Conservation (phyloP, 2,797 vertebrate species). For the Sparus aurata region DNA sequence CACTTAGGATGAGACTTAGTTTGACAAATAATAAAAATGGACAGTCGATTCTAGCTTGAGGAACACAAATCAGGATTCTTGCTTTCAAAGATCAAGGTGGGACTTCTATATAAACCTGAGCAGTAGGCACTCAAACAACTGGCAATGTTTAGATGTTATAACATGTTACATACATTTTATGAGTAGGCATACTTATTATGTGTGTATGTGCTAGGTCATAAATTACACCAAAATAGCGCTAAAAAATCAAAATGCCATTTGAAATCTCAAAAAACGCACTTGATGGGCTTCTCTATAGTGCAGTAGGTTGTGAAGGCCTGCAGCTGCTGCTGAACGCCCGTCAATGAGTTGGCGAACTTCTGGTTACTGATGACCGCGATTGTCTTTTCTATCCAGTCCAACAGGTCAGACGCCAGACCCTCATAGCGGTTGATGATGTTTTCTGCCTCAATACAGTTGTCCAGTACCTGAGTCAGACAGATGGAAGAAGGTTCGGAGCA, state of each 20-base stretch:
- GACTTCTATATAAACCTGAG: neutral
- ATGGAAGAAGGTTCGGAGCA: neutral
- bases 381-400: constrained; percentile 95
- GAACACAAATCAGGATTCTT: neutral
- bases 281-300: constrained; percentile 95
- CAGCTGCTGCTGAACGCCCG: constrained; percentile 95
- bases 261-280: constrained; percentile 79
- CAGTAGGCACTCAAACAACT: neutral
- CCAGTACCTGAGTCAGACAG: constrained; percentile 87
- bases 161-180: too few relatives aligned
- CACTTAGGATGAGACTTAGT: neutral
- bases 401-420: constrained; percentile 89
- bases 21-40: neutral
- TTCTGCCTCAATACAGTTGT: constrained; percentile 91
- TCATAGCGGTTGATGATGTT: constrained; percentile 91
- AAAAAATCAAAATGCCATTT: neutral
- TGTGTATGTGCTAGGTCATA: neutral
- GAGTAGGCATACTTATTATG: neutral
- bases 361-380: constrained; percentile 93
- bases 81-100: neutral
- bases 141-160: neutral
- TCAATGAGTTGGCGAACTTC: constrained; percentile 96
- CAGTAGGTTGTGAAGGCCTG: constrained; percentile 97
- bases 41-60: neutral
- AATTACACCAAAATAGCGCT: neutral